Base-by-base conservation (phyloP, 2,888 invertebrate genomes). In the Tanaodytes sp. region DNA sequence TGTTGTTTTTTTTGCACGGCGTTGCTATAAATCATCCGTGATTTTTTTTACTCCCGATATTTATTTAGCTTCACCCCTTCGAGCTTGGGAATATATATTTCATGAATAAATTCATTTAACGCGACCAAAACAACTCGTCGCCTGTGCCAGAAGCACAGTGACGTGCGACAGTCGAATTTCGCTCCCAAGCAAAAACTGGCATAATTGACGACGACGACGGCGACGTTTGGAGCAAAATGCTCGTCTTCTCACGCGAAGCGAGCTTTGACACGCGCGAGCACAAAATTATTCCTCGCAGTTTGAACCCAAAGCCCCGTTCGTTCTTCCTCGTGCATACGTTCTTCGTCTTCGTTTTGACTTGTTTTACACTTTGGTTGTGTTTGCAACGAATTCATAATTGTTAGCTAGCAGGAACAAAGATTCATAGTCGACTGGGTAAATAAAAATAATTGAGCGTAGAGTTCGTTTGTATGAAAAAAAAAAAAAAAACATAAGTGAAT, bases 71-170 rank as follows among this genome's bases (percentile, higher is more conserved):
- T 6, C n/a, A n/a, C 18, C 37, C 19, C 19, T 49, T 27, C 30
- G 27, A 23, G 8, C 14, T 30, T 16, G 2, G 16, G 6, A 18
- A 30, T 16, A 33, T 42, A 16, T 33, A 54, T 54, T 43, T 43
- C 54, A 54, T 54, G 55, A 45, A 45, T 45, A 45, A 45, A 55
- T 55, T 55, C 55, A 55, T 55, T 54, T 54, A 33, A 6, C 31
- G n/a, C 30, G 12, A 11, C 37, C 23, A 18, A 49, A 49, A 49
- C 20, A 33, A 33, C 11, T 33, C 20, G 36, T 33, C 40, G 27
- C 15, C 11, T 39, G 19, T 14, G 20, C 20, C 2, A 37, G 31
- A 31, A 2, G 20, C 36, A 16, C 27, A 33, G n/a, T 12, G 55
- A 43, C 31, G 27, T 30, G 12, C 42, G 33, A 14, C 19, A 31